These are phyloP conservation scores for Scaptomyza cyrtandrae DNA, from an alignment of 2,888 invertebrate species.

Conservation along the genomic window DNA sequence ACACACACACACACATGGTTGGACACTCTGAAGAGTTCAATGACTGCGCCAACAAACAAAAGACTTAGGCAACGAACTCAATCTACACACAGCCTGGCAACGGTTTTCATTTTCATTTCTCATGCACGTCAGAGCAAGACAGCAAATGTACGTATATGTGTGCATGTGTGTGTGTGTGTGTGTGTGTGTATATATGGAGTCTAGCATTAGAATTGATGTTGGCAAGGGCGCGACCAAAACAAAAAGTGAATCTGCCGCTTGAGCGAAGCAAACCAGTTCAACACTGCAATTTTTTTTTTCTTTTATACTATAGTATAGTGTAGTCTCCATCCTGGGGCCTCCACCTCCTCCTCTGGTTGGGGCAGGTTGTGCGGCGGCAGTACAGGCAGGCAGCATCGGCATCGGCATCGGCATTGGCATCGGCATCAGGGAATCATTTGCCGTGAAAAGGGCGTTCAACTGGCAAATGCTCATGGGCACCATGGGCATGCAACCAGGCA, in stretches of 20 bases:
- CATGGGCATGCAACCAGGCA: constrained; percentile 11
- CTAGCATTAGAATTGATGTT: constrained; percentile 56
- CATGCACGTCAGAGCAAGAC: constrained; percentile 13
- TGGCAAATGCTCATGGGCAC: constrained; percentile 71
- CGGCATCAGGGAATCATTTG: constrained; percentile 82
- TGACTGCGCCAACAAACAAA: constrained; percentile 68
- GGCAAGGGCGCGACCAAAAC: constrained; percentile 57
- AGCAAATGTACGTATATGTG: neutral
- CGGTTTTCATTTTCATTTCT: constrained; percentile 81
- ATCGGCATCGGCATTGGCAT: constrained; percentile 36
- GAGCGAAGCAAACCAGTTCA: constrained; percentile 70
- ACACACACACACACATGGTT: constrained; percentile 6
- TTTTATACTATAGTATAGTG: neutral
- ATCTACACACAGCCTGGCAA: constrained; percentile 56
- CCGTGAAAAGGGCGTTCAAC: constrained; percentile 85
- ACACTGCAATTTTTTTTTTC: constrained; percentile 39
- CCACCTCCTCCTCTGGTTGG: constrained; percentile 43
- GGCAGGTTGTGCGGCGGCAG: constrained; percentile 63
- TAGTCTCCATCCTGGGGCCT: constrained; percentile 56
- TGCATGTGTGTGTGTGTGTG: neutral
- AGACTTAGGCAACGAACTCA: constrained; percentile 78
- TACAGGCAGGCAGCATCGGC: constrained; percentile 46
- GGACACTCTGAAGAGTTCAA: constrained; percentile 46
- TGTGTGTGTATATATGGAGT: constrained; percentile 12
- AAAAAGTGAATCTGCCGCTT: constrained; percentile 81